Base-by-base conservation (phyloP, 2,888 invertebrate species). In the Melinaea marsaeus region DNA sequence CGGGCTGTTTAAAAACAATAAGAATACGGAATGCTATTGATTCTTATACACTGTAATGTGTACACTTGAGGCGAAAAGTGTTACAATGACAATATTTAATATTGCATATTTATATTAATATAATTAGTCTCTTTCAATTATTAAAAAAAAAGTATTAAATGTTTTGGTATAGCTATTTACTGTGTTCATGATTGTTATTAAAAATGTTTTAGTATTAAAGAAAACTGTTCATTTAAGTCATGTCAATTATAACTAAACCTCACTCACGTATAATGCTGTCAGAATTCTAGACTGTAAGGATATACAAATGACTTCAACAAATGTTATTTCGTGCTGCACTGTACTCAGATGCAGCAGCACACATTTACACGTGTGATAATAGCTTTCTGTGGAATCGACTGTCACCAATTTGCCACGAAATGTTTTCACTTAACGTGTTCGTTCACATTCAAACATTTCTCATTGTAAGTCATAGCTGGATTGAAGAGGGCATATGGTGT, bases 1-100 rank as follows among this genome's bases (percentile, higher is more conserved):
- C n/a, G 65, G 63, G 57, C 51, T 65, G 63, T 62, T 68, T 65
- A 65, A n/a, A 68, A 68, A 62, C 67, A 68, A 68, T 45, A 59
- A 45, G 57, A 65, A 67, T 65, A 63, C 61, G 63, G 63, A 58
- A 68, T 60, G 65, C 61, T 65, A 37, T 59, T 13, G 63, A 64
- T 65, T 65, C 61, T 60, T 64, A 64, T 45, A 37, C 60, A 51
- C 58, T 62, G 61, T 63, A 57, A 65, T 65, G 57, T 61, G 46
- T 58, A 55, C 58, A 58, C n/a, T 56, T 32, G 11, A 22, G 33
- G 7, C n/a, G 35, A 37, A 59, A 51, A 56, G 42, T 56, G n/a
- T 1, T 22, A 37, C 51, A 4, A 6, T 2, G 6, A 35, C 6
- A 35, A 35, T 6, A n/a, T 35, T 35, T 35, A 5, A 35, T 35